A percentile compares a stretch with the other conserved stretches of the same genome.
Conservation (phyloP, 2,888 invertebrate species). For the Magallana nippona region DNA sequence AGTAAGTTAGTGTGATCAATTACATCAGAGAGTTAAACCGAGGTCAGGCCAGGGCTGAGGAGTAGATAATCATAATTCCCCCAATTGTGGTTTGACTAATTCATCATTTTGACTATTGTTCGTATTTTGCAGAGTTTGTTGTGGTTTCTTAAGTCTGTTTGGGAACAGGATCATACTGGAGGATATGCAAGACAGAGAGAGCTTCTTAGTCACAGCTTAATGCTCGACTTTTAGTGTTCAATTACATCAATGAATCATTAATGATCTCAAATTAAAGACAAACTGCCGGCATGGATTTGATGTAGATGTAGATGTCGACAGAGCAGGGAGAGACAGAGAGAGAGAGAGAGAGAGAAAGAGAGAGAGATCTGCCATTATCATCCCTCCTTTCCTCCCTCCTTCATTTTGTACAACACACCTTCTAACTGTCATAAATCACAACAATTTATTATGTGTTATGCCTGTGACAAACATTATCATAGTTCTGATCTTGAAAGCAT, state of each 20-base stretch:
- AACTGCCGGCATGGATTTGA: background rate
- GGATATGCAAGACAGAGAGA: constrained; percentile 11
- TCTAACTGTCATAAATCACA: too few species aligned
- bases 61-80: constrained; percentile 1
- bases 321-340: background rate
- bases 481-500: too few species aligned
- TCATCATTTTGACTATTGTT: constrained; percentile 20
- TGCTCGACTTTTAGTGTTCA: constrained; percentile 18
- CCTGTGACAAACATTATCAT: too few species aligned
- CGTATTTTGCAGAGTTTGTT: background rate
- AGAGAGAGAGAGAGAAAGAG: background rate
- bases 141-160: too few species aligned
- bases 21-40: background rate
- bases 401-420: background rate
- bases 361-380: too few species aligned
- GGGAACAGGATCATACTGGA: background rate
- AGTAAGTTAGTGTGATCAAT: background rate
- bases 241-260: constrained; percentile 33
- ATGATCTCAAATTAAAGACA: background rate
- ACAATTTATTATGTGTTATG: too few species aligned
- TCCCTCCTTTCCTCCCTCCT: too few species aligned
- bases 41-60: background rate
- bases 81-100: constrained; percentile 8
- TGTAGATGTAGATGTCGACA: background rate
- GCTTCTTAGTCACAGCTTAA: constrained; percentile 28